Conservation (phyloP, 2,113 vertebrate genomes). For the Nematolebias whitei region DNA sequence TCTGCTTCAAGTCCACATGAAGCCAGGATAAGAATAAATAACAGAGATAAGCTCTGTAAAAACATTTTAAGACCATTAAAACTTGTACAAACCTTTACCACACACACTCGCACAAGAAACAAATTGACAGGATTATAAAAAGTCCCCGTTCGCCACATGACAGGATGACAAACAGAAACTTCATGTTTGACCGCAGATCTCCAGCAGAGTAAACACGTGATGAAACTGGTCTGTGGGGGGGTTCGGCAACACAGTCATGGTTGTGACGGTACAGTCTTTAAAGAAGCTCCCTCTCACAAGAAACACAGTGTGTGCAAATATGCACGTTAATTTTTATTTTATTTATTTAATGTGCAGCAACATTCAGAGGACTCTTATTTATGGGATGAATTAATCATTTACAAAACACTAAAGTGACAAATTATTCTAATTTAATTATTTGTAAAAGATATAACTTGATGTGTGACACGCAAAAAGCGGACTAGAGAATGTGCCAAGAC, state of each 20-base stretch:
- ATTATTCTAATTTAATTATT: not conserved
- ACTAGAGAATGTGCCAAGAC: not conserved
- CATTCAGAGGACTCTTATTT: too few relatives aligned
- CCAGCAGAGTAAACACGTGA: conserved; percentile 7
- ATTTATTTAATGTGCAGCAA: too few relatives aligned
- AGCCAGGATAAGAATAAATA: not conserved
- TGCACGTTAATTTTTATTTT: not conserved
- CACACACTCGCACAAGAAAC: not conserved
- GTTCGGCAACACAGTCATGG: not conserved
- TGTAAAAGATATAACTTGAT: not conserved
- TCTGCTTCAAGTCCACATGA: not conserved
- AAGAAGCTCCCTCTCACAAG: not conserved
- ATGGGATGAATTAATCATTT: not conserved
- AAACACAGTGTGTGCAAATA: not conserved
- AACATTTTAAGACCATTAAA: not conserved
- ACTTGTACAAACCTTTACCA: not conserved
- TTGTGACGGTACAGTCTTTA: too few relatives aligned
- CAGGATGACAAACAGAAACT: conserved; percentile 37
- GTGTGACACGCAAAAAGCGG: not conserved
- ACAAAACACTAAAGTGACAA: not conserved
- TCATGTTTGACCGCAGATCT: conserved; percentile 22
- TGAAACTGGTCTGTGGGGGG: not conserved
- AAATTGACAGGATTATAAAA: not conserved
- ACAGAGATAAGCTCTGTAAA: conserved; percentile 16
- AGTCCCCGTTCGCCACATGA: too few relatives aligned